Evolutionary conservation across 2,797 vertebrate species (phyloP), one percentile per base, ranked within the genome.

Genomic region (Thaleichthys pacificus): DNA sequence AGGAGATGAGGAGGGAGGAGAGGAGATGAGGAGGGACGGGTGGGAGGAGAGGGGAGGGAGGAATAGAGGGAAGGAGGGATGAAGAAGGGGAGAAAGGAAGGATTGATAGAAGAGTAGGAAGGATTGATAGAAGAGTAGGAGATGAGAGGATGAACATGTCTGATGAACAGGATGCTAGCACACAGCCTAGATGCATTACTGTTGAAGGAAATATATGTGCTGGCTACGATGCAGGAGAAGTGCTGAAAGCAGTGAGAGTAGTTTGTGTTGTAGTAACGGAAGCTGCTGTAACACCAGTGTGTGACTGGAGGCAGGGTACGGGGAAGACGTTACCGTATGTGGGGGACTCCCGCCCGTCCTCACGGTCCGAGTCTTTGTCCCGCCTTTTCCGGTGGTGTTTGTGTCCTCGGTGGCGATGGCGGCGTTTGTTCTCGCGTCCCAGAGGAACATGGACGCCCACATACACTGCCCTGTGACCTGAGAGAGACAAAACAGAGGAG

Each of bases 401-500:
- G 86, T 98, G 97, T 62, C 96, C 95, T 75, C 96, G 90, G 85
- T 98, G 97, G 30, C 92, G 93, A 61, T 97, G 97, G 54, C 95
- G 90, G 1, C 96, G 92, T 68, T 94, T 95, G 84, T 89, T 94
- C 72, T 96, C 94, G 80, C 94, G 95, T 78, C 96, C 95, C 66
- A 97, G 90, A 0, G 97, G 97, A 42, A 99, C 96, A 0, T 99
- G 97, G 80, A 99, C 96, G 5, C 97, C 97, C 57, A 98, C 95
- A 57, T 98, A 99, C 21, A 99, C 96, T 56, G 97, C 97, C 91
- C 96, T 93, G 89, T 99, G 97, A 81, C 96, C 97, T 99, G 81
- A 21, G 49, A 54, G 21, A 54, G 75, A 77, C 38, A 76, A 26
- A 68, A 66, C 11, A 32, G 30, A 32, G 30, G 3, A 32, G 3